These are phyloP conservation scores for Scolopax rusticola DNA, from an alignment of 2,797 vertebrate genomes.

Conservation along the genomic window DNA sequence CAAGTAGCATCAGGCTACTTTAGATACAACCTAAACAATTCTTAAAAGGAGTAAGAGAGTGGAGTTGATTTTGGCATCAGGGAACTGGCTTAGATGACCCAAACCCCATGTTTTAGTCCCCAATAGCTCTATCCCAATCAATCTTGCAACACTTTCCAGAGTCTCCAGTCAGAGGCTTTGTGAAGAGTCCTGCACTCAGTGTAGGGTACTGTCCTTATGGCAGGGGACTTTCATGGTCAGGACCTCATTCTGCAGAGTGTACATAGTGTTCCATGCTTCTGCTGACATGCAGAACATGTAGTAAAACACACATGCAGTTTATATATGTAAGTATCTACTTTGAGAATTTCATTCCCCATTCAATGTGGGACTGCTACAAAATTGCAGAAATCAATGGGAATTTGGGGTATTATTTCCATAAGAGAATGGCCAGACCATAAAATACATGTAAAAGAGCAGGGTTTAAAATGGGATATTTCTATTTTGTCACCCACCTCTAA, in stretches of 20 bases:
- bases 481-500: background rate
- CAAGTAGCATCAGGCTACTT: background rate
- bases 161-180: background rate
- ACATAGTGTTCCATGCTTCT: background rate
- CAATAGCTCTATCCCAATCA: background rate
- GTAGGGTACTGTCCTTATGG: background rate
- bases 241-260: background rate
- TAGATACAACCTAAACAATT: background rate
- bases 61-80: background rate
- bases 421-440: background rate
- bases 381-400: background rate
- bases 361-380: background rate
- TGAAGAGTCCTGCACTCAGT: background rate
- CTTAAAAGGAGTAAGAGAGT: background rate
- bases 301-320: background rate
- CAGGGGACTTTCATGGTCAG: background rate
- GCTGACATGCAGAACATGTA: background rate
- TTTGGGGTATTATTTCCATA: background rate
- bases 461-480: background rate
- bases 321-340: background rate
- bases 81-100: background rate
- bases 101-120: background rate
- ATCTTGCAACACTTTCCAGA: background rate
- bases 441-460: background rate
- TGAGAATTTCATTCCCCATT: background rate